phyloP scores from a whole-genome alignment of 2,888 invertebrate species.

The Oasisia sp. region DNA sequence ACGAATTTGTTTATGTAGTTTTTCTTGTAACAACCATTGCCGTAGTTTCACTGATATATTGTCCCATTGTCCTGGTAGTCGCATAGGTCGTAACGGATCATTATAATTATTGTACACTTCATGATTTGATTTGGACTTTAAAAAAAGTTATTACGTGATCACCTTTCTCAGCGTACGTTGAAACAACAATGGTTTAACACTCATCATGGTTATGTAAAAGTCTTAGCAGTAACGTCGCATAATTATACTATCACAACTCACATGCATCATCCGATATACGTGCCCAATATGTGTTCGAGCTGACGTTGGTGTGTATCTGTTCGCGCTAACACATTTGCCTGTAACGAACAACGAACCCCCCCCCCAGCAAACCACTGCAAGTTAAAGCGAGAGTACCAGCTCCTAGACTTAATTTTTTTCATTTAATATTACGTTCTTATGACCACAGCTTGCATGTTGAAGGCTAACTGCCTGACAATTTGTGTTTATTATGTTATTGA shows the following conservation, averaged over 20 bases:
- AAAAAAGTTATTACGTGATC: background rate
- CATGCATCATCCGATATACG: background rate
- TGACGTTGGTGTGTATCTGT: background rate
- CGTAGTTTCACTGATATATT: background rate
- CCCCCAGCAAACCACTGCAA: background rate
- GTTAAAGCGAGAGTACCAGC: too few species aligned
- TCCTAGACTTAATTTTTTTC: too few species aligned
- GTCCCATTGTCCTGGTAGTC: background rate
- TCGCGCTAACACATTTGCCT: background rate
- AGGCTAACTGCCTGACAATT: too few species aligned
- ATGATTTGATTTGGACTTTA: too few species aligned
- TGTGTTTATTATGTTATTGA: too few species aligned
- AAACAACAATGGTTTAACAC: too few species aligned
- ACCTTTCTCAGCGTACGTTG: background rate
- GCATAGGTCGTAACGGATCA: background rate
- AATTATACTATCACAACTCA: background rate
- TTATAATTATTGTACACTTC: background rate
- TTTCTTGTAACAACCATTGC: background rate
- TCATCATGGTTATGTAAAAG: background rate
- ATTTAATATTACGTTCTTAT: too few species aligned
- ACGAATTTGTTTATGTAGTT: background rate
- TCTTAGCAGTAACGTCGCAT: background rate
- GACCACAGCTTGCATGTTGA: too few species aligned
- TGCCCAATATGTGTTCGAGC: background rate
- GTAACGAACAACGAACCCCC: background rate